Base-by-base conservation (phyloP, 2,888 invertebrate species). In the Balanococcus diminutus region DNA sequence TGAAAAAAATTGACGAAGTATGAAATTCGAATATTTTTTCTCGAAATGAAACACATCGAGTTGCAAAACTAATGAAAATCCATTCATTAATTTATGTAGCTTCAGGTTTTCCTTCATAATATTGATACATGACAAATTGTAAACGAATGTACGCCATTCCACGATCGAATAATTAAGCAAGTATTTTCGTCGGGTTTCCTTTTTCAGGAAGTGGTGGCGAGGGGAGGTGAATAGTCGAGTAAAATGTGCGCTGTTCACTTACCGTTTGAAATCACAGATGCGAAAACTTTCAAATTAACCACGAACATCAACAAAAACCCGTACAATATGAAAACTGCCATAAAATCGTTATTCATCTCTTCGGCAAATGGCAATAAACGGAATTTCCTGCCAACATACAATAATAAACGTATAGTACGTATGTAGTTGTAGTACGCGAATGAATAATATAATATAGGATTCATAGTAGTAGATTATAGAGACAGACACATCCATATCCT, bases 231-330 rank as follows among this genome's bases (percentile, higher is more conserved):
- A 51, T 8, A 36, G 51, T 51, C 31, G 14, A 5, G 6, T 8
- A 72, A 14, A 31, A 28, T 72, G 51, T 51, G 4, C 31, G 31
- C 0, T 16, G n/a, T 19, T 36, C n/a, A 39, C 85, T 85, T 79
- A 85, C 85, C 85, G 28, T 85, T 85, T 8, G 75, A 79, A 32
- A 85, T 85, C 85, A 85, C 85, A 85, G 85, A 85, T 85, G 85
- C 79, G 79, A 85, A 85, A 42, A 85, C 85, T 51, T 85, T 36
- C 25, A 72, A 39, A 42, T 84, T 84, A 28, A 75, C 84, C 31
- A 31, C 72, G 28, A 84, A 67, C 25, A 85, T 72, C 36, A 85
- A 46, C n/a, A 46, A 42, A 25, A 84, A 32, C 19, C 72, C 46
- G 79, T 51, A 85, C 42, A 79, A 85, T 72, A 67, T 32, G 79